Evolutionary conservation across 2,888 invertebrate genomes (phyloP), one percentile per base, ranked within the genome.

Genomic region (Heteromurus nitidus): DNA sequence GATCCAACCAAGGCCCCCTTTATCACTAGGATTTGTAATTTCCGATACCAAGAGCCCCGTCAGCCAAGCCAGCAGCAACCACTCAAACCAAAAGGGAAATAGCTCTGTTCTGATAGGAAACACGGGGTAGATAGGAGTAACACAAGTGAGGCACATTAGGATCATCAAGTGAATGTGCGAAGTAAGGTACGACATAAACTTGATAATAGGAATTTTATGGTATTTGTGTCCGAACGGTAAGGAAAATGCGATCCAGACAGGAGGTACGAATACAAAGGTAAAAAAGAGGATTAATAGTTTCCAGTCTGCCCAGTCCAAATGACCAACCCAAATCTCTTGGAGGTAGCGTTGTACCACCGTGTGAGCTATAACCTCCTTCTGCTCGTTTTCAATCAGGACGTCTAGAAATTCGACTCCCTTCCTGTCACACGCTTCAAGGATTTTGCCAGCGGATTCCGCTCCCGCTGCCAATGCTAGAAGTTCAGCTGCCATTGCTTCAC

Each of bases 131-230:
- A 95, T 93, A 70, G 96, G 96, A 83, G 95, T 95, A 85, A 96
- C 96, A 55, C 95, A 95, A 81, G 96, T 96, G 88, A 98, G 91
- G 87, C 96, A 93, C 87, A 99, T 93, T 88, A 99, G 93, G 85
- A 96, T 91, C 94, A 99, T 98, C 87, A 99, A 93, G 90, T 98
- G 98, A 88, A 99, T 94, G 91, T 99, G 99, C 7, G 99, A 98
- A 28, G 99, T 98, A 88, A 99, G 92, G 90, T 99, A 99, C 58
- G 98, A 98, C 95, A 99, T 98, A 91, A 99, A 99, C 91, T 99
- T 99, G 89, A 99, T 98, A 99, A 99, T 98, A 80, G 99, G 99
- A 88, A 99, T 96, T 92, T 98, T 96, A 92, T 97, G 96, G 91
- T 95, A 97, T 90, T 95, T 95, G 91, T 97, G 97, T 55, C 96